Percentiles rank a stretch among this genome's conserved stretches.
Conservation (phyloP, 2,888 invertebrate species). For the Bombylius discolor region DNA sequence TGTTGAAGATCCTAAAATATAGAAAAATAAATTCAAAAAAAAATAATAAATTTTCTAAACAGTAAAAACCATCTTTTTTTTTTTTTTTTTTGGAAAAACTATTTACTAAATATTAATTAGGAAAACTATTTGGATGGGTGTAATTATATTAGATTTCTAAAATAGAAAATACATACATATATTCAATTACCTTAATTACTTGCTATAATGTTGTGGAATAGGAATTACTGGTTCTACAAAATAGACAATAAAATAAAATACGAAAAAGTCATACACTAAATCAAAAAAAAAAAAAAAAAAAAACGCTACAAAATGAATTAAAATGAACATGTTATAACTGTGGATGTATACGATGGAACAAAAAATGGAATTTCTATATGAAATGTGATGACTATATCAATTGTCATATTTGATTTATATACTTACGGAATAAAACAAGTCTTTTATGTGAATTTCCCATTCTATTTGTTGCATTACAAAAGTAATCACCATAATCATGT, state of each 20-base stretch:
- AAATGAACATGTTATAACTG: too few species aligned
- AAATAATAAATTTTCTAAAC: too few species aligned
- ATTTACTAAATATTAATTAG: too few species aligned
- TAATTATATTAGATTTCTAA: too few species aligned
- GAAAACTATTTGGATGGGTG: too few species aligned
- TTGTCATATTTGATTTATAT: not conserved
- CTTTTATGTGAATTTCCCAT: slow-evolving; percentile 31
- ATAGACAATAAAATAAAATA: not conserved
- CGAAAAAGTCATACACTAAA: not conserved
- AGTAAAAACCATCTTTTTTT: too few species aligned
- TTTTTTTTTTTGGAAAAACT: not conserved
- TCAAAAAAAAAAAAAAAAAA: slow-evolving; percentile 1
- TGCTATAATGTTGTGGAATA: slow-evolving; percentile 1
- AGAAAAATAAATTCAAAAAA: not conserved
- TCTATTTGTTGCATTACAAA: slow-evolving; percentile 34
- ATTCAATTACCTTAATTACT: slow-evolving; percentile 2
- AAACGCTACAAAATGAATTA: too few species aligned
- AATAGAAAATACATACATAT: too few species aligned
- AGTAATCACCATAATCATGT: slow-evolving; percentile 32
- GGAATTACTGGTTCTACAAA: slow-evolving; percentile 5
- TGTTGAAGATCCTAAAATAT: slow-evolving; percentile 3
- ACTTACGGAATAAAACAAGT: slow-evolving; percentile 25
- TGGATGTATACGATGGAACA: too few species aligned
- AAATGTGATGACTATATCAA: too few species aligned
- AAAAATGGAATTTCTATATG: not conserved